Conservation (phyloP, 1,140 invertebrate genomes). For the Probaryconus sp. region DNA sequence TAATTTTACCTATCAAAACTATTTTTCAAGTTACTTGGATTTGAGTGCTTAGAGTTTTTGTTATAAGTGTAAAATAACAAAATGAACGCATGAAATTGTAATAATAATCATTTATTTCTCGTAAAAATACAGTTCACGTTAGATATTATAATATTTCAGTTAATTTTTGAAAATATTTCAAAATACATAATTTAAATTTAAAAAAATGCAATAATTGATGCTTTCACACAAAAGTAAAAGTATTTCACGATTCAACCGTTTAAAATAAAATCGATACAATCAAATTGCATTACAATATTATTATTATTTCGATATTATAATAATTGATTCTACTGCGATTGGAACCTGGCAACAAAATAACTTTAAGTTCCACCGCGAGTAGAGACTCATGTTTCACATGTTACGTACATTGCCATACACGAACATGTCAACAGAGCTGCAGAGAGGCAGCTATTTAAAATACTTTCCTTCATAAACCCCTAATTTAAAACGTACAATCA, state of each 20-base stretch:
- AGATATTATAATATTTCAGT: neutral
- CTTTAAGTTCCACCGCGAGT: constrained; percentile 53
- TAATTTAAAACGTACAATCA: constrained; percentile 2
- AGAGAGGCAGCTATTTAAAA: constrained; percentile 18
- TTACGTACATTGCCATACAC: constrained; percentile 21
- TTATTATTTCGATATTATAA: neutral
- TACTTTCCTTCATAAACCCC: constrained; percentile 4
- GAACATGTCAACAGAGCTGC: constrained; percentile 11
- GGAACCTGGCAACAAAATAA: constrained; percentile 64
- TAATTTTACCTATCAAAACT: too few relatives aligned
- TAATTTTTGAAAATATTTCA: neutral
- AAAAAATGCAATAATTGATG: neutral
- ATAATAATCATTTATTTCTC: constrained; percentile 1
- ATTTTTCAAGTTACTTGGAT: too few relatives aligned
- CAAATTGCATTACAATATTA: neutral
- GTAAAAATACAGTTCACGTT: neutral
- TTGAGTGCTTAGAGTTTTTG: too few relatives aligned
- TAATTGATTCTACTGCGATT: constrained; percentile 13
- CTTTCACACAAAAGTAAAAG: neutral
- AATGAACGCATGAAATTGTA: too few relatives aligned
- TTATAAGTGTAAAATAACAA: too few relatives aligned
- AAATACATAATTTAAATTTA: neutral
- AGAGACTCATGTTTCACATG: neutral
- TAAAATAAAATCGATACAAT: neutral
- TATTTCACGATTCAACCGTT: neutral